These are phyloP conservation scores for Otocyon megalotis DNA, from an alignment of 2,113 vertebrate species.

Conservation along the genomic window DNA sequence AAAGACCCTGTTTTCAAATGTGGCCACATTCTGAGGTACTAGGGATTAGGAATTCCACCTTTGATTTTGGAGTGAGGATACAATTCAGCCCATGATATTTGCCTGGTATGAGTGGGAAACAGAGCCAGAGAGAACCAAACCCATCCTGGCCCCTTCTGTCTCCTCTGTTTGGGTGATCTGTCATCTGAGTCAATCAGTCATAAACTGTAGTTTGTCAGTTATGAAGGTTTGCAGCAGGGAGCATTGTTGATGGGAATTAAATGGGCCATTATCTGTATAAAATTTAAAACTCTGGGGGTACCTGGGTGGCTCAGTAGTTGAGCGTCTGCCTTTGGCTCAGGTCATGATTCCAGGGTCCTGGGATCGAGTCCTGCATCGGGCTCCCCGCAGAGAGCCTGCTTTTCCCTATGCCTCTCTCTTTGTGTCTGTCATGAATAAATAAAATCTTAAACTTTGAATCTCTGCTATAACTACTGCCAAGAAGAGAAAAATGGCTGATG, in stretches of 20 bases:
- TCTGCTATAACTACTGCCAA: background rate
- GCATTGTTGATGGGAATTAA: background rate
- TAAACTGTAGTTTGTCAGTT: background rate
- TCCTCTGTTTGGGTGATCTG: background rate
- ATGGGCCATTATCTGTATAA: background rate
- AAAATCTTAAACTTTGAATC: background rate
- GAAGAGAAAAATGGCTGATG: background rate
- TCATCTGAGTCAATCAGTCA: background rate
- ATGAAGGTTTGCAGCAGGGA: background rate
- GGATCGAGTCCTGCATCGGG: too few relatives aligned
- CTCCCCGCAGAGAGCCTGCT: too few relatives aligned
- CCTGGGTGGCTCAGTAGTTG: too few relatives aligned
- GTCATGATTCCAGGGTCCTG: too few relatives aligned
- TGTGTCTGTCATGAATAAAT: too few relatives aligned
- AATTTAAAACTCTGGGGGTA: background rate
- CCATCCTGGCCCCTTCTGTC: background rate
- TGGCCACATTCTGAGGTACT: background rate
- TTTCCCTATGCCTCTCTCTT: too few relatives aligned
- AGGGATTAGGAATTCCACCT: background rate
- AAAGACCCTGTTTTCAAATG: background rate
- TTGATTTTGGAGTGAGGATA: background rate
- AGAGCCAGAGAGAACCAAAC: background rate
- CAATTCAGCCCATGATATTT: background rate
- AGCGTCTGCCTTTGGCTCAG: too few relatives aligned
- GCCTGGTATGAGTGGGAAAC: background rate